Conservation (phyloP, 2,113 vertebrate genomes). For the Rhinoptilus africanus region DNA sequence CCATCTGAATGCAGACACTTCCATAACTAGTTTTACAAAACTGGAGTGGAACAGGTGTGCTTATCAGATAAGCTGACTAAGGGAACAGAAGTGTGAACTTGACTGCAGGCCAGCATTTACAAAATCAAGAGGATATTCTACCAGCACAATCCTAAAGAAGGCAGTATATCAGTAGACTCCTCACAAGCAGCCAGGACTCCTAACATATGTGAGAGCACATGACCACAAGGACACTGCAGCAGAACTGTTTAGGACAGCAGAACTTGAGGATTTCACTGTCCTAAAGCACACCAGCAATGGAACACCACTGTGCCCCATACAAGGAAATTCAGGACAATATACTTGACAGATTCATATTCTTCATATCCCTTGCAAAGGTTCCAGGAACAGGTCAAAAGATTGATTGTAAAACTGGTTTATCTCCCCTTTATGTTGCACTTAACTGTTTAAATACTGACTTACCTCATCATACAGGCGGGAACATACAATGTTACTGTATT, state of each 20-base stretch:
- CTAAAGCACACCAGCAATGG: neutral
- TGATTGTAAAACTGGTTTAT: neutral
- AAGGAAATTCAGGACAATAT: neutral
- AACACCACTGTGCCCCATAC: neutral
- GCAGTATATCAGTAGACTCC: neutral
- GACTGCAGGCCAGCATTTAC: neutral
- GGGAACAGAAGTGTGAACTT: neutral
- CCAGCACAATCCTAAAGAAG: neutral
- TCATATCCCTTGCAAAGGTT: neutral
- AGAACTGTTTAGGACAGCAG: neutral
- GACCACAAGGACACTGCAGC: neutral
- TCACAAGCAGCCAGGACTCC: neutral
- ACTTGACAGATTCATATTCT: neutral
- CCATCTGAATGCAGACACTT: neutral
- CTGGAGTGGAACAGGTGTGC: neutral
- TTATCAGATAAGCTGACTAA: neutral
- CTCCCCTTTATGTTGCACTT: neutral
- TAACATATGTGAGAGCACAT: neutral
- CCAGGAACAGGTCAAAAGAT: neutral
- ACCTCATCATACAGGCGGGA: constrained; percentile 90
- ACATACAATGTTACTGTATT: constrained; percentile 83
- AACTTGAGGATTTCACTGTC: neutral
- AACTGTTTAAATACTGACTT: neutral
- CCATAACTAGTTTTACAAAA: neutral
- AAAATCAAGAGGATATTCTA: neutral